Evolutionary conservation across 1,140 invertebrate genomes (phyloP).

Genomic region (Goniozus legneri): DNA sequence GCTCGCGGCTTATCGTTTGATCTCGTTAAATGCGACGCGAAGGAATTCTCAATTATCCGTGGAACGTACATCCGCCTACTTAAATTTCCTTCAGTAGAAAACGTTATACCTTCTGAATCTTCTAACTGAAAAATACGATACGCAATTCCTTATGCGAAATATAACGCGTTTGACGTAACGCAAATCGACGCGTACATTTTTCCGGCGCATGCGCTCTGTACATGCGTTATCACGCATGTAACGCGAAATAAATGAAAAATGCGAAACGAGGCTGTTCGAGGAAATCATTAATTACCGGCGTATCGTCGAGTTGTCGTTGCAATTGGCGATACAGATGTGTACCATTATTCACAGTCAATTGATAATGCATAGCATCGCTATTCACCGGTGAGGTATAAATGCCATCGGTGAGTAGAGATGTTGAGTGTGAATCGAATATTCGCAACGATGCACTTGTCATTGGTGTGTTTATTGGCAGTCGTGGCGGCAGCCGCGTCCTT

Average conservation of each 20-base stretch:
- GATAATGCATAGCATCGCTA: constrained; percentile 1
- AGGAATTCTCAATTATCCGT: too few relatives aligned
- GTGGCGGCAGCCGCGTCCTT: constrained; percentile 20
- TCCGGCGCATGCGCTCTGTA: too few relatives aligned
- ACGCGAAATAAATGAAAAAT: neutral
- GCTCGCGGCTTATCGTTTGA: too few relatives aligned
- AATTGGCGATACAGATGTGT: constrained; percentile 8
- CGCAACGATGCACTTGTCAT: constrained; percentile 6
- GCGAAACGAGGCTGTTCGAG: neutral
- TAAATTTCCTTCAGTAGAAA: too few relatives aligned
- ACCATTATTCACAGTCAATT: constrained; percentile 13
- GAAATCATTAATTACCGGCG: neutral
- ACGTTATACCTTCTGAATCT: too few relatives aligned
- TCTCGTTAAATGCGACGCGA: too few relatives aligned
- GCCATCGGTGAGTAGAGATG: neutral
- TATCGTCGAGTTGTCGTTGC: neutral
- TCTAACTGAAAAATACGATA: too few relatives aligned
- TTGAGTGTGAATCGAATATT: neutral
- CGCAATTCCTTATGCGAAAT: too few relatives aligned
- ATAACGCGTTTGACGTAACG: too few relatives aligned
- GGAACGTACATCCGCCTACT: too few relatives aligned
- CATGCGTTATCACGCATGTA: too few relatives aligned
- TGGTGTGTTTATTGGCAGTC: constrained; percentile 21
- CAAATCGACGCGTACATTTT: too few relatives aligned
- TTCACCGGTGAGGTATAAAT: constrained; percentile 16